Evolutionary conservation across 2,113 vertebrate genomes (phyloP).

Genomic region (Xenopus borealis): DNA sequence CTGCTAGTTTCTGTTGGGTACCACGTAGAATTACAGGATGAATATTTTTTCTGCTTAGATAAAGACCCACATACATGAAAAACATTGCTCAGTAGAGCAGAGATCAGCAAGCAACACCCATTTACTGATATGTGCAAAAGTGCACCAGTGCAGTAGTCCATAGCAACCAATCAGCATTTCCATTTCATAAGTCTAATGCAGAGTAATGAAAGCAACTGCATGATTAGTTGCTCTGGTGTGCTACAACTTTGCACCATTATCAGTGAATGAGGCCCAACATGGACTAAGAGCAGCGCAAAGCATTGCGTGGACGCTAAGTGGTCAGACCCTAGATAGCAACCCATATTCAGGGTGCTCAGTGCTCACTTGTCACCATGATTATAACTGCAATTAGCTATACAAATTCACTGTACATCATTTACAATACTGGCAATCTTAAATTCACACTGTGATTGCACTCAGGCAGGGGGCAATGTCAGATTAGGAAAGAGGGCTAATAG

Average conservation of each 20-base stretch:
- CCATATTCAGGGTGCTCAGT: not conserved
- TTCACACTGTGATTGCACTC: not conserved
- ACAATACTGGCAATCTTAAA: not conserved
- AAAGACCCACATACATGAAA: not conserved
- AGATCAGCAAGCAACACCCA: no score
- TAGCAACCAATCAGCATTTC: no score
- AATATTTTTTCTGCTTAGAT: not conserved
- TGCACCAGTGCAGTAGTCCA: no score
- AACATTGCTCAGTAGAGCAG: not conserved
- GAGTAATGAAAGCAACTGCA: no score
- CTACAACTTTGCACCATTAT: no score
- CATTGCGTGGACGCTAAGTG: not conserved
- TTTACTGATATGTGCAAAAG: no score
- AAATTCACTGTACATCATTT: not conserved
- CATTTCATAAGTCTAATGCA: no score
- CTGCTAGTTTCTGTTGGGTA: not conserved
- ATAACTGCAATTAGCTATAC: constrained; percentile 3
- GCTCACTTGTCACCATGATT: constrained; percentile 6
- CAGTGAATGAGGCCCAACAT: no score
- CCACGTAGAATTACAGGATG: no score
- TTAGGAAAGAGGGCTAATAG: not conserved
- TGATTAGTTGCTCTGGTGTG: no score
- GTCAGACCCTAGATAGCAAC: constrained; percentile 9
- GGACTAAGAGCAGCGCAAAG: not conserved
- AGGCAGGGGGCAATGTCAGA: constrained; percentile 1